phyloP scores from a whole-genome alignment of 2,888 invertebrate genomes.

The Caenorhabditis macrosperma region DNA sequence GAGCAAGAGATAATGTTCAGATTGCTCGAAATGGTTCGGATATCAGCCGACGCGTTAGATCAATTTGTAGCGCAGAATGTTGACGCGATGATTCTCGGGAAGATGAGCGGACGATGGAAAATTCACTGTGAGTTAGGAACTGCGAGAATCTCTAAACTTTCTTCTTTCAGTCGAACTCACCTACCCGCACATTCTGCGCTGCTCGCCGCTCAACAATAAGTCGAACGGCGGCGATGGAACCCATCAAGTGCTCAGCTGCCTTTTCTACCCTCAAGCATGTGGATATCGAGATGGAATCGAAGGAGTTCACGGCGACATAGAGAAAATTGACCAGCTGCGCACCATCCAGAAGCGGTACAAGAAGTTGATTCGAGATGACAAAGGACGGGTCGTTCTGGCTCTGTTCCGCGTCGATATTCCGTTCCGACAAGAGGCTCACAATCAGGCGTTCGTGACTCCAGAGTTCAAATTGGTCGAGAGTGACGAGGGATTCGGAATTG shows the following conservation, averaged over 20 bases:
- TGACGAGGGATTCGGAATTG: conserved; percentile 30
- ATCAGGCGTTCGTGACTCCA: background rate
- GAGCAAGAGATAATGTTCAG: too few species aligned
- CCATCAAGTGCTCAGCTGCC: conserved; percentile 31
- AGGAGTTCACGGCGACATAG: too few species aligned
- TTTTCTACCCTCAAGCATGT: conserved; percentile 8
- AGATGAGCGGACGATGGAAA: conserved; percentile 1
- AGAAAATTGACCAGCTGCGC: too few species aligned
- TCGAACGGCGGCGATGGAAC: conserved; percentile 25
- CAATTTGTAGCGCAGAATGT: too few species aligned
- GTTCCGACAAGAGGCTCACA: background rate
- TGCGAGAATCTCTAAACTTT: background rate
- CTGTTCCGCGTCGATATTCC: conserved; percentile 20
- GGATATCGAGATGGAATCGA: conserved; percentile 18
- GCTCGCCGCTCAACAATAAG: conserved; percentile 21
- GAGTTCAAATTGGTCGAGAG: background rate
- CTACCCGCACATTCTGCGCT: conserved; percentile 32
- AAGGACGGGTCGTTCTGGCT: conserved; percentile 23
- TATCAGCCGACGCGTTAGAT: too few species aligned
- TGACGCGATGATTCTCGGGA: too few species aligned
- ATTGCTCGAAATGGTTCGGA: too few species aligned
- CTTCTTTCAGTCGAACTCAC: conserved; percentile 34
- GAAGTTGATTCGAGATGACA: background rate
- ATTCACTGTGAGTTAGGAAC: background rate
- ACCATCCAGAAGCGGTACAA: too few species aligned